A percentile compares a stretch with the other conserved stretches of the same genome.
phyloP scores from a whole-genome alignment of 2,113 vertebrate species.

The Cyprinus carpio region DNA sequence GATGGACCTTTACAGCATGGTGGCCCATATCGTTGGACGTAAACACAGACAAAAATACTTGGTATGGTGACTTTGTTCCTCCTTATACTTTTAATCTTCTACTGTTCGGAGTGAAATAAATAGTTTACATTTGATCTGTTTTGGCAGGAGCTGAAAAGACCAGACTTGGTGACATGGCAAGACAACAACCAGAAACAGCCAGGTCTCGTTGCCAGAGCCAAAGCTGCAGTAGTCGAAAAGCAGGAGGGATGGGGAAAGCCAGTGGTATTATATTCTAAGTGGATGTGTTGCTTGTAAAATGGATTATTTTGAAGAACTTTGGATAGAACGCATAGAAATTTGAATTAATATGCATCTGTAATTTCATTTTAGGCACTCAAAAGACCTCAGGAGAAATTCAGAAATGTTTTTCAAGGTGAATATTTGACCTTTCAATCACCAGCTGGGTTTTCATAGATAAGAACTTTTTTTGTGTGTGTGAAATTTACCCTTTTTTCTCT shows the following conservation, averaged over 20 bases:
- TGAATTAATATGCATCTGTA: background rate
- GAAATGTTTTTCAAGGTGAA: constrained; percentile 29
- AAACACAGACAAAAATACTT: constrained; percentile 79
- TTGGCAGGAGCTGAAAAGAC: constrained; percentile 68
- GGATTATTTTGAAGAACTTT: background rate
- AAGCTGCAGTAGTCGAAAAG: constrained; percentile 74
- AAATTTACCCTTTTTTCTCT: background rate
- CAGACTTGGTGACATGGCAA: constrained; percentile 74
- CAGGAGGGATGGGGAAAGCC: constrained; percentile 74
- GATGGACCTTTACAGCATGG: constrained; percentile 62
- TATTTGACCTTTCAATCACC: background rate
- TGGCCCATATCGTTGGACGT: constrained; percentile 74
- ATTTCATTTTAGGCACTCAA: constrained; percentile 39
- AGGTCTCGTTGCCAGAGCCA: constrained; percentile 69
- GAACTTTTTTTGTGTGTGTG: background rate
- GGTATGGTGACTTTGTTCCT: constrained; percentile 60
- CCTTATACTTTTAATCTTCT: background rate
- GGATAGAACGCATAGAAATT: background rate
- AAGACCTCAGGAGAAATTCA: background rate
- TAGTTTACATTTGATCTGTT: background rate
- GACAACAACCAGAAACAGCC: constrained; percentile 58
- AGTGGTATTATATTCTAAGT: constrained; percentile 56
- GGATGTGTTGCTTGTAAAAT: constrained; percentile 1
- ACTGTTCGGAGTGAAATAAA: background rate
- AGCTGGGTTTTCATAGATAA: background rate